Evolutionary conservation across 2,888 invertebrate genomes (phyloP).

Genomic region (Rhagonycha lutea): DNA sequence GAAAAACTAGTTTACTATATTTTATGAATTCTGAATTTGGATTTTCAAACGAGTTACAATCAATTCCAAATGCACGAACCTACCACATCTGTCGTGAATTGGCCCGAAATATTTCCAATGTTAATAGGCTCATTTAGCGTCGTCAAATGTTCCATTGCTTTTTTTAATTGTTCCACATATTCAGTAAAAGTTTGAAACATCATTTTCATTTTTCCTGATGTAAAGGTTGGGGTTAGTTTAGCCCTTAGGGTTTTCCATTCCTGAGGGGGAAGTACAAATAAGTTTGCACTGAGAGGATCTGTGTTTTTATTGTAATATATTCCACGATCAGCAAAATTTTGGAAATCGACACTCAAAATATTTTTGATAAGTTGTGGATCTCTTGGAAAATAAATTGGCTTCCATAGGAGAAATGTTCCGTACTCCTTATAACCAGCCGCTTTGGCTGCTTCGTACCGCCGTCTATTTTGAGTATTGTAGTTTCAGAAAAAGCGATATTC

Average conservation of each 20-base stretch:
- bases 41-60: slow-evolving; percentile 60
- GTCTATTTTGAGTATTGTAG: too few species aligned
- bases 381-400: too few species aligned
- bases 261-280: slow-evolving; percentile 60
- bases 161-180: slow-evolving; percentile 30
- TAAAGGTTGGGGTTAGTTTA: slow-evolving; percentile 67
- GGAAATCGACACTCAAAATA: background rate
- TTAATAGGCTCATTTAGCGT: slow-evolving; percentile 18
- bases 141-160: background rate
- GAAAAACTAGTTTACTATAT: slow-evolving; percentile 35
- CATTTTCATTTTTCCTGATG: slow-evolving; percentile 65
- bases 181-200: slow-evolving; percentile 63
- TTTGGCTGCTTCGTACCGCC: too few species aligned
- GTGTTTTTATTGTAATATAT: slow-evolving; percentile 59
- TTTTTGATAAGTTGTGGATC: too few species aligned
- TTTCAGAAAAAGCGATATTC: too few species aligned
- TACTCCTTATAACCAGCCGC: too few species aligned
- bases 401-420: too few species aligned
- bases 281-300: slow-evolving; percentile 61
- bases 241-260: slow-evolving; percentile 65
- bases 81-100: slow-evolving; percentile 62
- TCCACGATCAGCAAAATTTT: slow-evolving; percentile 63
- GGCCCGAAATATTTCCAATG: slow-evolving; percentile 56
- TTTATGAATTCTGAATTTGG: slow-evolving; percentile 56
- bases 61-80: slow-evolving; percentile 63